These are phyloP conservation scores for Myopa testacea DNA, from an alignment of 2,888 invertebrate genomes.

Conservation along the genomic window DNA sequence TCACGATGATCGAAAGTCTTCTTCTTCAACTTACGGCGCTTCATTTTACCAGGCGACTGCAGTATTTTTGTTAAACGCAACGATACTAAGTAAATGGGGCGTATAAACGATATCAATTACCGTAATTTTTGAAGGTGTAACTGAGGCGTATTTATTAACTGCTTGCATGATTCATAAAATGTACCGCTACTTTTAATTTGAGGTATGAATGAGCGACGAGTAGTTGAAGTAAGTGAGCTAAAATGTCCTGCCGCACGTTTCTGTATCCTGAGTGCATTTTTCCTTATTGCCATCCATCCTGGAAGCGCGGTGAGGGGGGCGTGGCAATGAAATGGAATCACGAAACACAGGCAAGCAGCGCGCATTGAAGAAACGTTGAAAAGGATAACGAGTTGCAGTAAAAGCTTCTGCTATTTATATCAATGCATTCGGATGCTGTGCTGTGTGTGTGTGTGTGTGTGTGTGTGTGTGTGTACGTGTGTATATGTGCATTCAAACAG, in stretches of 20 bases:
- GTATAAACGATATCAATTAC: too few species aligned
- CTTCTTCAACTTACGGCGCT: too few species aligned
- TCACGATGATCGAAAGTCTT: too few species aligned
- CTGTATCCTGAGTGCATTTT: not conserved
- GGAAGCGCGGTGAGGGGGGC: slow-evolving; percentile 19
- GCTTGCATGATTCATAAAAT: too few species aligned
- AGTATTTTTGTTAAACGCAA: too few species aligned
- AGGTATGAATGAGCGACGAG: too few species aligned
- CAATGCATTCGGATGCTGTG: not conserved
- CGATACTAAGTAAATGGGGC: too few species aligned
- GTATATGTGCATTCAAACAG: slow-evolving; percentile 51
- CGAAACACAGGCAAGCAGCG: not conserved
- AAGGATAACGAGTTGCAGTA: slow-evolving; percentile 16
- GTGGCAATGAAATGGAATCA: not conserved
- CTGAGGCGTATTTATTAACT: too few species aligned
- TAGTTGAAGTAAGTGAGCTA: too few species aligned
- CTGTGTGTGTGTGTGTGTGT: slow-evolving; percentile 18
- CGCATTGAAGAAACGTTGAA: not conserved
- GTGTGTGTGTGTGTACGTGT: slow-evolving; percentile 30
- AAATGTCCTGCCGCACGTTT: not conserved
- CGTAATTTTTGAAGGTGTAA: too few species aligned
- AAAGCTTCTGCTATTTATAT: slow-evolving; percentile 23
- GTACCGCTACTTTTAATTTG: too few species aligned
- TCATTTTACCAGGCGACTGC: too few species aligned
- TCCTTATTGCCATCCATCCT: slow-evolving; percentile 13